Conservation (phyloP, 2,888 invertebrate species). For the Dexiosoma caninum region DNA sequence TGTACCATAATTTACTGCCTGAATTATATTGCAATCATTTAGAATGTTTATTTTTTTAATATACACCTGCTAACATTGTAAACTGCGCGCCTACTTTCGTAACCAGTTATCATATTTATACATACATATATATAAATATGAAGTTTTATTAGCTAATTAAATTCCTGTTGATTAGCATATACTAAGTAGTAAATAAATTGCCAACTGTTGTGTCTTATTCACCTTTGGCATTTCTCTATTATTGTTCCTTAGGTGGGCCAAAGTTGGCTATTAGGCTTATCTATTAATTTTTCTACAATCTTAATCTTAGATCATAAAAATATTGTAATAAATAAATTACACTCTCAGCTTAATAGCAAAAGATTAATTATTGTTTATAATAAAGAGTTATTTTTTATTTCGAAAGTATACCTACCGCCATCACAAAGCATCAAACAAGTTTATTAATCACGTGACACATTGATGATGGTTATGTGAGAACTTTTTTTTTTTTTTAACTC, state of each 20-base stretch:
- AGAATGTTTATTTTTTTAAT: too few relatives aligned
- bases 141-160: not conserved
- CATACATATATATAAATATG: too few relatives aligned
- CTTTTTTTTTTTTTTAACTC: too few relatives aligned
- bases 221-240: slow-evolving; percentile 9
- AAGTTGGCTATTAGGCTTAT: slow-evolving; percentile 11
- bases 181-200: not conserved
- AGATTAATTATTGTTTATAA: slow-evolving; percentile 23
- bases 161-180: not conserved
- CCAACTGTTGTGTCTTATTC: too few relatives aligned
- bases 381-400: not conserved
- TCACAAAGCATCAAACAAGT: slow-evolving; percentile 8
- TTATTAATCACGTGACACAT: slow-evolving; percentile 39
- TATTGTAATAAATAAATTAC: slow-evolving; percentile 11
- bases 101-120: too few relatives aligned
- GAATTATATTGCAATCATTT: too few relatives aligned
- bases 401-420: not conserved
- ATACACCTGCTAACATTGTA: too few relatives aligned
- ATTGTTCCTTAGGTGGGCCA: not conserved
- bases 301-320: slow-evolving; percentile 21
- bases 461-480: slow-evolving; percentile 14
- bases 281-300: slow-evolving; percentile 2
- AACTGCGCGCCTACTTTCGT: too few relatives aligned
- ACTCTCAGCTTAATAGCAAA: not conserved
- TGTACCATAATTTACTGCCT: too few relatives aligned